Percentiles rank a stretch among this genome's conserved stretches.
Conservation (phyloP, 2,113 vertebrate species). For the Myxocyprinus asiaticus region DNA sequence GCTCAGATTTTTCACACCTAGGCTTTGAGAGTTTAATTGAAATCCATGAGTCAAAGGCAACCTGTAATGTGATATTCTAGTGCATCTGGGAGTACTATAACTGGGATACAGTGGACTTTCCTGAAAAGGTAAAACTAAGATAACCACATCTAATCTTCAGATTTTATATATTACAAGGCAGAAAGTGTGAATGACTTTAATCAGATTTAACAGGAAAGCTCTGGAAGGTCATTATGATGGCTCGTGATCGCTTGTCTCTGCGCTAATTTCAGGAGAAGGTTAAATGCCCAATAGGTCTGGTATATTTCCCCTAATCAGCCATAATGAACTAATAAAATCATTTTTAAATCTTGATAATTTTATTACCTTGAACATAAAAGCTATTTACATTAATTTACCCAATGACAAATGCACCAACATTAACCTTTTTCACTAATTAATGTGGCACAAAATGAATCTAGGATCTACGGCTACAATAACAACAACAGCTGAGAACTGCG, state of each 20-base stretch:
- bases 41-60: background rate
- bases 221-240: background rate
- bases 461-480: background rate
- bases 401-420: background rate
- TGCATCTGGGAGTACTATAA: slow-evolving; percentile 26
- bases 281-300: slow-evolving; percentile 5
- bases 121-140: slow-evolving; percentile 3
- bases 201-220: background rate
- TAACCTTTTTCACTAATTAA: background rate
- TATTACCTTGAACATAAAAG: slow-evolving; percentile 7
- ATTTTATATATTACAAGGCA: background rate
- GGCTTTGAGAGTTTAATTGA: background rate
- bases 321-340: slow-evolving; percentile 23
- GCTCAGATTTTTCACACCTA: slow-evolving; percentile 5
- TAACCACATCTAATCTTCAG: slow-evolving; percentile 9
- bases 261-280: background rate
- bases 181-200: slow-evolving; percentile 32
- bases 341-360: slow-evolving; percentile 38
- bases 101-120: slow-evolving; percentile 5
- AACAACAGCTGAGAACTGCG: background rate
- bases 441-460: background rate
- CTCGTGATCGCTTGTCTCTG: slow-evolving; percentile 20
- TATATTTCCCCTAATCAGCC: slow-evolving; percentile 31
- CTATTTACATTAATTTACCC: background rate
- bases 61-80: background rate